Base-by-base conservation (phyloP, 2,888 invertebrate genomes). In the Thecocarcelia acutangulata region DNA sequence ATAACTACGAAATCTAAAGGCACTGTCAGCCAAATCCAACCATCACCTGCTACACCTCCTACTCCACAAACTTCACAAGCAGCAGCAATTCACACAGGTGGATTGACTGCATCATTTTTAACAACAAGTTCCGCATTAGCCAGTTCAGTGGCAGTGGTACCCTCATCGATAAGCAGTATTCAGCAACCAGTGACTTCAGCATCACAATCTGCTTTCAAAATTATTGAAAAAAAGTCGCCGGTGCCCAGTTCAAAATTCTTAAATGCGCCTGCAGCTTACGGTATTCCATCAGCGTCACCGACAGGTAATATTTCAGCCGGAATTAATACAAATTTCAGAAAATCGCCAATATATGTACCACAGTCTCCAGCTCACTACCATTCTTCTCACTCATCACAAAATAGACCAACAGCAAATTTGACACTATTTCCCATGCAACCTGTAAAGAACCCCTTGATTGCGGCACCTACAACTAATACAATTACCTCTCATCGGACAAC, bases 301-400 rank as follows among this genome's bases (percentile, higher is more conserved):
- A 61, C 80, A 19, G 48, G 85, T 17, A 78, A 78, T 84, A 84
- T 84, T 8, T 83, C 84, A 8, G 78, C 69, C 69, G 81, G 81
- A 37, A 52, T 85, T 19, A 81, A 83, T 59, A 77, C 83, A 13
- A 76, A 83, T 1, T 88, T 87, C 40, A 86, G 84, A 28, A 87
- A 89, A 69, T 85, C 87, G 4, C 84, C 87, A 1, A 86, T 88
- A 17, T 89, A 89, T 85, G 78, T 89, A 79, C 89, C 89, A 24
- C 89, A 88, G 72, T 88, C 88, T 74, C 88, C 88, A 63, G 89
- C 88, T 13, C 89, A 89, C 63, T 89, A 89, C 79, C 88, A 87
- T 61, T 83, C 86, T 17, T 80, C 86, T 2, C 88, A 88, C 64
- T 83, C 88, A 70, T 84, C 87, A 37, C 87, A 88, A 50, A 68